Evolutionary conservation across 2,113 vertebrate genomes (phyloP).

Genomic region (Rhinoptilus africanus): DNA sequence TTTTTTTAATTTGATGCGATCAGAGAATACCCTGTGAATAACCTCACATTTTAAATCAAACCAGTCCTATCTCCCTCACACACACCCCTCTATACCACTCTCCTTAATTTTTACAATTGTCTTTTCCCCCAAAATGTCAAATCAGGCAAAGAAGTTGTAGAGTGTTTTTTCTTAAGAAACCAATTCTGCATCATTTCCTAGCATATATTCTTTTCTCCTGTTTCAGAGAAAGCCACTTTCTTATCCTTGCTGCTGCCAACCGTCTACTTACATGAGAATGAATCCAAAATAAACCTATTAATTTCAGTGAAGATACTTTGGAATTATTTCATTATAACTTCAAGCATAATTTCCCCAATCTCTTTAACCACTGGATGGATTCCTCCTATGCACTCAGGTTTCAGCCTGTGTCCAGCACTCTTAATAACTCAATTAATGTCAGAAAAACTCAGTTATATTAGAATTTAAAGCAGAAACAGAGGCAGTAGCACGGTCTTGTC

Average conservation of each 20-base stretch:
- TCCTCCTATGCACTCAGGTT: not conserved
- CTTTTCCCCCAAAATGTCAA: not conserved
- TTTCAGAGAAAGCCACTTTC: slow-evolving; percentile 12
- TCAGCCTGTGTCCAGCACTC: not conserved
- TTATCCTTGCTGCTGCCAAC: not conserved
- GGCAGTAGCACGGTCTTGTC: not conserved
- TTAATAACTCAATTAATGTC: not conserved
- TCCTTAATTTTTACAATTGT: not conserved
- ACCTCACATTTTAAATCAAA: not conserved
- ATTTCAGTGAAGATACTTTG: slow-evolving; percentile 14
- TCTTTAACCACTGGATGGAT: not conserved
- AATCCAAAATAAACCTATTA: slow-evolving; percentile 35
- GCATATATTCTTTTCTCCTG: not conserved
- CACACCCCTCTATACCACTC: not conserved
- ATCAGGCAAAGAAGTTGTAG: not conserved
- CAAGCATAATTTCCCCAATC: not conserved
- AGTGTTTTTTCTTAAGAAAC: not conserved
- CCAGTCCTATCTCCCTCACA: not conserved
- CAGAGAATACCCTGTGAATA: not conserved
- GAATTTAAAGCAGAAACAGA: not conserved
- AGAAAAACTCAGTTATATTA: not conserved
- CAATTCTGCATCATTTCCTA: not conserved
- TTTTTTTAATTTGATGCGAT: not conserved
- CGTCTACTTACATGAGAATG: not conserved
- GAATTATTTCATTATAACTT: not conserved